Evolutionary conservation across 2,113 vertebrate species (phyloP), one percentile per base, ranked within the genome.

Genomic region (Amphilophus citrinellus): DNA sequence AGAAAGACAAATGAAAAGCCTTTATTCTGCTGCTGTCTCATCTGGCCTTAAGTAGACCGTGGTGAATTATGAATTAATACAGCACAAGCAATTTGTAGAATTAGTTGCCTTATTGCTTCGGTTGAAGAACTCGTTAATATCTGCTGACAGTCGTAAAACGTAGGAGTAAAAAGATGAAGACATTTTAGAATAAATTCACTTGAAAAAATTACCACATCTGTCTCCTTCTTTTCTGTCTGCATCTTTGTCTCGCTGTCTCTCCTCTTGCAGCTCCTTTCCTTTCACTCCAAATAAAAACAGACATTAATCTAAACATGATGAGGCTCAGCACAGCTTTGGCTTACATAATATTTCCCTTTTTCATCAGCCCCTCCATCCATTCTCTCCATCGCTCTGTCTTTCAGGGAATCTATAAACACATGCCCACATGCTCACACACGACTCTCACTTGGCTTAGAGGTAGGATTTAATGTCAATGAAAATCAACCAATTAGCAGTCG

Each of bases 401-500:
- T 84, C 37, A 85, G 87, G 50, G 68, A 84, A 68, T 80, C 79
- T 68, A 61, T 61, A 63, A 84, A 84, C 79, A 81, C 81, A 76
- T 61, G 5, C 86, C 65, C 80, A 84, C 73, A 73, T 11, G 15
- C 79, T 68, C 77, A 22, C 76, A 32, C 60, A 47, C 22, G 3
- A 30, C 57, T 58, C 82, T 58, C 63, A 1, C 68, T 80, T 14
- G 66, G 87, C 90, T 90, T 3, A 24, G 59, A 91, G 92, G 91
- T 82, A 86, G 83, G 78, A 89, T 91, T 92, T 91, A 89, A 90
- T 91, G 86, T 86, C 84, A 86, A 62, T 82, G 90, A 85, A 89
- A 87, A 88, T 88, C 87, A 86, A 81, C 84, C 84, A 93, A 93
- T 93, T 92, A 92, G 88, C 77, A 80, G 77, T 44, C 71, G 35